Percentiles rank a stretch among this genome's conserved stretches.
Evolutionary conservation across 1,140 invertebrate species (phyloP).

Genomic region (Platyura marginata): DNA sequence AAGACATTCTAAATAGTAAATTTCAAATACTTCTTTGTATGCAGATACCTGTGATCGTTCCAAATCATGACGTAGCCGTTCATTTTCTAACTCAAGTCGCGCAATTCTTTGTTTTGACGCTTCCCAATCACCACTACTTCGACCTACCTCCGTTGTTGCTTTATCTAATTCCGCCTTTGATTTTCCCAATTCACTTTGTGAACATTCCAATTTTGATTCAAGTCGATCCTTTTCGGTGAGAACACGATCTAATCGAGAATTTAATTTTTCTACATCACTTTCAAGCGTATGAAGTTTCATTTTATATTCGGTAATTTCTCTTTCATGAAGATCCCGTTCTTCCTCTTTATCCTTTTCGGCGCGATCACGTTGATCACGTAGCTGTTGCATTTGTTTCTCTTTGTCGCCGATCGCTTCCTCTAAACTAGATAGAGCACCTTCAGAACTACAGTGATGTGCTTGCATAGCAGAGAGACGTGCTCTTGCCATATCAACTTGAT

Average conservation of each 20-base stretch:
- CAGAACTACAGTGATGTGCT: slow-evolving; percentile 79
- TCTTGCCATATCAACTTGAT: slow-evolving; percentile 88
- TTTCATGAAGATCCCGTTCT: slow-evolving; percentile 82
- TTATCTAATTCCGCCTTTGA: slow-evolving; percentile 86
- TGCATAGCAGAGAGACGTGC: slow-evolving; percentile 77
- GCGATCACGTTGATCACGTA: slow-evolving; percentile 76
- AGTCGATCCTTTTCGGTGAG: slow-evolving; percentile 77
- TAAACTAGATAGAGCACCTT: slow-evolving; percentile 76
- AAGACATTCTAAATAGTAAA: too few relatives aligned
- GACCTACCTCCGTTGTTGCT: slow-evolving; percentile 69
- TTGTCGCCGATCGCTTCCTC: slow-evolving; percentile 94
- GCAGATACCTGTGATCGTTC: slow-evolving; percentile 44
- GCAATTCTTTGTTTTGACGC: slow-evolving; percentile 69
- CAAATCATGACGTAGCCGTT: slow-evolving; percentile 64
- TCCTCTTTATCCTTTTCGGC: slow-evolving; percentile 94
- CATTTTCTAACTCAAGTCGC: slow-evolving; percentile 75
- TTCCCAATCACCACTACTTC: slow-evolving; percentile 77
- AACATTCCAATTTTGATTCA: slow-evolving; percentile 78
- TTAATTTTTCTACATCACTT: slow-evolving; percentile 79
- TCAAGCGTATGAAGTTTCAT: slow-evolving; percentile 81
- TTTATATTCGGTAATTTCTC: slow-evolving; percentile 88
- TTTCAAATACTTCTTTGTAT: neutral
- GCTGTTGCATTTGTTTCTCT: slow-evolving; percentile 87
- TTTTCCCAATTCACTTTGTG: slow-evolving; percentile 82
- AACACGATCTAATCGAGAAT: slow-evolving; percentile 67